Conservation (phyloP, 53 echinoderm and acorn worm genomes). For the Henricia sp. region DNA sequence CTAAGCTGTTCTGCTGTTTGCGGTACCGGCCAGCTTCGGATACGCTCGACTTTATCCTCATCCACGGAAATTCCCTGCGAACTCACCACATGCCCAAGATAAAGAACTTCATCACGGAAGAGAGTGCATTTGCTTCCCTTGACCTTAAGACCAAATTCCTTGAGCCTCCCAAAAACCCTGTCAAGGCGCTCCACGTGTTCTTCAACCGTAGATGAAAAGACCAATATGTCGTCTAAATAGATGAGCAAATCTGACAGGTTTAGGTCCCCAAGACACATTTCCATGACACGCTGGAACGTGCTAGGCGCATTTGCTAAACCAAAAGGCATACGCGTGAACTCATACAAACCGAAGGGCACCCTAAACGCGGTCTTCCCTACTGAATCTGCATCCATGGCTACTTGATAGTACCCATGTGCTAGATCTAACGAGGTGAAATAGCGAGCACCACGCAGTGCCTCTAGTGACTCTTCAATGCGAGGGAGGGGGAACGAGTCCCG, state of each 20-base stretch:
- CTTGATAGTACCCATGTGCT: conserved; percentile 63
- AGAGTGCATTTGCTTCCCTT: conserved; percentile 54
- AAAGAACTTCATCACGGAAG: conserved; percentile 16
- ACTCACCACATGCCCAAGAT: conserved; percentile 66
- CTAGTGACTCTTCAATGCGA: too few relatives aligned
- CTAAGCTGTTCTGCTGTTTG: too few relatives aligned
- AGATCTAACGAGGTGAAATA: too few relatives aligned
- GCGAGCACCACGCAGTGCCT: too few relatives aligned
- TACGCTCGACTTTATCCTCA: conserved; percentile 27
- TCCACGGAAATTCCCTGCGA: conserved; percentile 32
- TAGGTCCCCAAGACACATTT: conserved; percentile 55
- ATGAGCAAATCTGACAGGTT: conserved; percentile 42
- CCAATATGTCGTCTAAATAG: conserved; percentile 60
- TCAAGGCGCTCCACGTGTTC: conserved; percentile 41
- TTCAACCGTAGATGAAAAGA: conserved; percentile 47
- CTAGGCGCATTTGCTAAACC: conserved; percentile 56
- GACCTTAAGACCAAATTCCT: conserved; percentile 19
- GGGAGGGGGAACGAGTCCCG: conserved; percentile 60
- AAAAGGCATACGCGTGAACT: conserved; percentile 41
- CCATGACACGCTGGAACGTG: conserved; percentile 43
- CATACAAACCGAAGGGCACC: conserved; percentile 60
- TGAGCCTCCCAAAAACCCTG: conserved; percentile 46
- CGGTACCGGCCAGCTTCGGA: conserved; percentile 58
- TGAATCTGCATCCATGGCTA: conserved; percentile 44
- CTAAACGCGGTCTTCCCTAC: conserved; percentile 58